Evolutionary conservation across 2,113 vertebrate species (phyloP), one percentile per base, ranked within the genome.

Genomic region (Carollia perspicillata): DNA sequence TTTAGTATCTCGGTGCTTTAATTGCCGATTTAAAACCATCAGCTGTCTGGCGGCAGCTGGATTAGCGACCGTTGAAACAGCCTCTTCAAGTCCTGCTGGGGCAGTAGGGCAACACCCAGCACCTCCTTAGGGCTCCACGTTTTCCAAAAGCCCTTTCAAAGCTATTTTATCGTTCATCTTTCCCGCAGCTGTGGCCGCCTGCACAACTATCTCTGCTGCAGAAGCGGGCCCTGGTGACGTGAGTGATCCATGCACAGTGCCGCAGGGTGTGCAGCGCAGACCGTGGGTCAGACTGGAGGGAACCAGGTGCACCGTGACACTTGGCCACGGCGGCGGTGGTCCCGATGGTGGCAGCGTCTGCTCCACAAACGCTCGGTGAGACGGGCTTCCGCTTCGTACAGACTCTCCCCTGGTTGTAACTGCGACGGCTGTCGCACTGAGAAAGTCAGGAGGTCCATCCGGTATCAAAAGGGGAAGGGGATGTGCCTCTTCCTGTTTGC

Each of bases 1-100:
- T 91, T 91, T 94, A 83, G 16, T 66, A 58, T 60, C 44, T 74
- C 69, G 88, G 88, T 93, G 72, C 72, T 90, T 71, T 75, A 91
- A 33, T 94, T 94, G 42, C 28, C 89, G 20, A 22, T 33, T 85
- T 88, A 42, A 87, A 94, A 69, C 28, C 37, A 51, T 58, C 42
- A 85, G 6, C 44, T 84, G 14, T 88, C 51, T 72, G 20, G 84
- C 79, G 58, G 58, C 42, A 80, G 42, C 35, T 77, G 23, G 26
- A 66, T 47, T 58, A 28, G 72, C 89, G 51, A 78, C 80, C 51
- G 89, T 96, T 95, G 71, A 85, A 92, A 84, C 28, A 77, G 8
- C 72, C 51, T 20, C 49, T 83, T 60, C 47, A 84, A 72, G 12
- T 84, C 51, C 37, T 90, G 6, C 26, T 90, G 49, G 49, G 68